phyloP scores from a whole-genome alignment of 2,113 vertebrate genomes.

The Glareola pratincola region DNA sequence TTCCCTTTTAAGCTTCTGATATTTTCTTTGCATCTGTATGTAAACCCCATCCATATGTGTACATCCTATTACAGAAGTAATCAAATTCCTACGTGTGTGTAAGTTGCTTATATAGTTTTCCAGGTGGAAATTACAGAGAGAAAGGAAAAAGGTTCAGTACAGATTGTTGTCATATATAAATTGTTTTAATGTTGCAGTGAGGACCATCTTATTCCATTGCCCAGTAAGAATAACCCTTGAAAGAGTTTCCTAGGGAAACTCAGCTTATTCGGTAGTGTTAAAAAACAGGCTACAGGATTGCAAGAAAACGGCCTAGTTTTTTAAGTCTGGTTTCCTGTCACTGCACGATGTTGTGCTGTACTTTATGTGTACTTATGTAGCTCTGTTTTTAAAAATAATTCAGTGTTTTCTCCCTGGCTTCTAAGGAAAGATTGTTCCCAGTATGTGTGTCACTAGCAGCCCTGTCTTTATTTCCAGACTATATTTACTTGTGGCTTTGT shows the following conservation, averaged over 20 bases:
- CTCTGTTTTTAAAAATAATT: not conserved
- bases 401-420: not conserved
- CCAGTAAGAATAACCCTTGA: not conserved
- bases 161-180: not conserved
- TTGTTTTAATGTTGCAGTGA: not conserved
- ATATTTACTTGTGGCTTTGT: not conserved
- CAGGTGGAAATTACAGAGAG: not conserved
- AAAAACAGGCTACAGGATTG: not conserved
- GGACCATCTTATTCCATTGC: not conserved
- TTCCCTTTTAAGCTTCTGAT: not conserved
- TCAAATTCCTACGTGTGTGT: not conserved
- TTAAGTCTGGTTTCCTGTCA: not conserved
- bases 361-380: not conserved
- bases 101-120: not conserved
- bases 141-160: not conserved
- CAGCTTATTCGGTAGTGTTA: not conserved
- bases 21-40: not conserved
- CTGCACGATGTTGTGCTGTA: not conserved
- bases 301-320: not conserved
- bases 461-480: not conserved
- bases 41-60: not conserved
- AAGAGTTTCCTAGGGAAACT: not conserved
- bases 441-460: not conserved
- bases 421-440: not conserved
- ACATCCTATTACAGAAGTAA: not conserved